Percentiles rank a stretch among this genome's conserved stretches.
These are phyloP conservation scores for Aselliscus stoliczkanus DNA, from an alignment of 2,797 vertebrate genomes.

Conservation along the genomic window DNA sequence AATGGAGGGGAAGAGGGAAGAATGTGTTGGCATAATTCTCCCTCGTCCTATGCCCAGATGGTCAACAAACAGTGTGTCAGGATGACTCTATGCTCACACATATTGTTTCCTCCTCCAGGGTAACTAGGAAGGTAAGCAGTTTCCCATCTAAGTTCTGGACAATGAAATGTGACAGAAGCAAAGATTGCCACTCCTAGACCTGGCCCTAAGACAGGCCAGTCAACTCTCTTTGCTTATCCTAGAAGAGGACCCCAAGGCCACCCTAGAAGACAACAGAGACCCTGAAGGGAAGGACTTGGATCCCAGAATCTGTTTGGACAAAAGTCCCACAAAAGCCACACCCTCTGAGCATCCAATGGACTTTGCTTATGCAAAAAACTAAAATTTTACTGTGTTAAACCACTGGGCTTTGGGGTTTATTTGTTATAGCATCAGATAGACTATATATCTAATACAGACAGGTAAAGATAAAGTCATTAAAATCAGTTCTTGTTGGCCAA, in stretches of 20 bases:
- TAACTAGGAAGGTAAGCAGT: not conserved
- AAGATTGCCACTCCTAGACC: not conserved
- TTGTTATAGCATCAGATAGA: not conserved
- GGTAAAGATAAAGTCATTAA: not conserved
- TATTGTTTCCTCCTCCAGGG: not conserved
- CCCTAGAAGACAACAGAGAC: not conserved
- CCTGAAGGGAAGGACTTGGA: not conserved
- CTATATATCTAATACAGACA: not conserved
- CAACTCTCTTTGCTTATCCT: not conserved
- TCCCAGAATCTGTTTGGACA: not conserved
- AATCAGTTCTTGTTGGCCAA: not conserved
- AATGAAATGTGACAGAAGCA: not conserved
- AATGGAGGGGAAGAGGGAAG: not conserved
- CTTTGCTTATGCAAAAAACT: not conserved
- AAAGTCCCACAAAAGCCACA: not conserved
- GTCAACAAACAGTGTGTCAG: not conserved
- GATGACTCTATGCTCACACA: not conserved
- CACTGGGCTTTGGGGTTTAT: not conserved
- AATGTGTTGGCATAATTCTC: not conserved
- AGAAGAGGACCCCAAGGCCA: not conserved
- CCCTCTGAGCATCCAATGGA: not conserved
- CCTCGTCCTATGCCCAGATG: not conserved
- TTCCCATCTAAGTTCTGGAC: not conserved
- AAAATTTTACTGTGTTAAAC: not conserved
- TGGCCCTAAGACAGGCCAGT: not conserved